Evolutionary conservation across 1,140 invertebrate species (phyloP), one percentile per base, ranked within the genome.

Genomic region (Telenomus remus): DNA sequence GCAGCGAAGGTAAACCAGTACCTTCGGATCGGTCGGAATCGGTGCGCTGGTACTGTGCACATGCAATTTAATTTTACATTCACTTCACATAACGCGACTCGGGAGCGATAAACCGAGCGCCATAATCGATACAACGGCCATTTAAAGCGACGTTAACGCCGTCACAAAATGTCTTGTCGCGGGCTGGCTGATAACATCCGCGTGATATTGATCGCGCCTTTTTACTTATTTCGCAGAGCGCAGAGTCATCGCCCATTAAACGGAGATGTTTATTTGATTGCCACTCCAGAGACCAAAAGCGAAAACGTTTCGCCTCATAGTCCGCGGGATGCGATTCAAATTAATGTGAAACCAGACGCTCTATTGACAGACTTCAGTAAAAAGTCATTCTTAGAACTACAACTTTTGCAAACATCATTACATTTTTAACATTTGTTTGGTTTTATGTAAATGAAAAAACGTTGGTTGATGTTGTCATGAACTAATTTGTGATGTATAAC

Each of bases 1-100:
- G 49, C 43, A n/a, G 19, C 60, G 76, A 78, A 78, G 76, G 71
- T 68, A 61, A 78, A 75, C 71, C 61, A 71, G 76, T 79, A 68
- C 65, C 63, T 64, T 71, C 44, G 9, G 51, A 66, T 54, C 46
- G 61, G 57, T 71, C 60, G 76, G 76, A 78, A 78, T 78, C 76
- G 69, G 57, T 70, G 65, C 71, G 59, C 61, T 50, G 50, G 43
- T 37, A 63, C 51, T 60, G 59, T 56, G 65, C 59, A 50, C 69
- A 48, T 27, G 19, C 19, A 27, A 27, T 27, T 27, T 27, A 27
- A 47, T 47, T 59, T 66, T 78, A 75, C 65, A 50, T 76, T 79
- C 66, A 68, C 63, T 76, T 76, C 48, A 55, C 66, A 76, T 72
- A 50, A 66, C 54, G 56, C 59, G 54, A 48, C 54, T 75, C 54